Base-by-base conservation (phyloP, 1,140 invertebrate species). In the Drosophila lacteicornis region DNA sequence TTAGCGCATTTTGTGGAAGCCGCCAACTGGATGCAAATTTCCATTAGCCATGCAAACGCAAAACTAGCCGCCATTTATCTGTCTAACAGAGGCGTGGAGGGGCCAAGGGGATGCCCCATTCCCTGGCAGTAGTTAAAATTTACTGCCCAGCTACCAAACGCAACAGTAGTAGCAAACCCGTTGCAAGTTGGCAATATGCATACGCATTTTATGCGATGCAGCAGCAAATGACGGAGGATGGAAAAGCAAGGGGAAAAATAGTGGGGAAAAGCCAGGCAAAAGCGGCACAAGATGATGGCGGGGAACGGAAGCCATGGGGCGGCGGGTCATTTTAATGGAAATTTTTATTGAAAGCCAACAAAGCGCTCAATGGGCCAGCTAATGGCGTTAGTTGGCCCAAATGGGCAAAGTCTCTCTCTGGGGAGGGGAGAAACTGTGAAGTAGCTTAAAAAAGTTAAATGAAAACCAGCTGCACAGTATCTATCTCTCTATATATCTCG, bases 271-370 rank as follows among this genome's bases (percentile, higher is more conserved):
- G 40, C 19, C 13, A 8, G 36, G 19, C 19, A 9, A 56, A 40
- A n/a, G 11, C 2, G 53, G 11, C 12, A 13, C 25, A 57, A 46
- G 49, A 33, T 55, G 56, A 45, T 36, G 50, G 11, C 47, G n/a
- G 19, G n/a, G n/a, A 43, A 17, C n/a, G 17, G 36, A 40, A 30
- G 38, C 22, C 15, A 12, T 46, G 62, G 49, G 58, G 43, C 46
- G 57, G 46, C 42, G 51, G 55, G 78, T 70, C 67, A 87, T 80
- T 87, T 87, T 83, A 87, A 83, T 87, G 83, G 83, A 87, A 88
- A 87, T 88, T 88, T 87, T 87, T 87, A 87, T 88, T 87, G 83
- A 88, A 87, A 87, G 83, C 83, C 83, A 87, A 88, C 83, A 87
- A 87, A 88, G 84, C 80, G 84, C 80, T 87, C 84, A 88, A 87